phyloP scores from a whole-genome alignment of 2,113 vertebrate species.

The Tiliqua scincoides region DNA sequence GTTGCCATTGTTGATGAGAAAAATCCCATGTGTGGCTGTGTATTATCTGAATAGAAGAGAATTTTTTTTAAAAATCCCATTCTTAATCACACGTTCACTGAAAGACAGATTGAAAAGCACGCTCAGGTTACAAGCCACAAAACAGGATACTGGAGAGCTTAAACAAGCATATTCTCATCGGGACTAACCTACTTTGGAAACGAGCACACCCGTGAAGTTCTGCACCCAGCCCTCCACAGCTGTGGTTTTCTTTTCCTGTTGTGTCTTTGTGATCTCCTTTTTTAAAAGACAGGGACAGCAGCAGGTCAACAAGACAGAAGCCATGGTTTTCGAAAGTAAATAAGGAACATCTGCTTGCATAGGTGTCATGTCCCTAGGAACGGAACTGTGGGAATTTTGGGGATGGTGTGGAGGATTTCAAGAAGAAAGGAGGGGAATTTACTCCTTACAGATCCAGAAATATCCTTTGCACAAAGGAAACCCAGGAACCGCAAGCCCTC shows the following conservation, averaged over 20 bases:
- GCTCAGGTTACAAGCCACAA: background rate
- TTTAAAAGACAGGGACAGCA: background rate
- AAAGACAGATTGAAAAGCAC: background rate
- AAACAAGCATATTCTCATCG: slow-evolving; percentile 4
- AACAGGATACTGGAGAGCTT: background rate
- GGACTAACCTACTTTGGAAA: slow-evolving; percentile 27
- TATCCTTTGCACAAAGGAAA: too few species aligned
- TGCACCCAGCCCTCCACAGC: background rate
- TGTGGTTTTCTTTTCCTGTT: background rate
- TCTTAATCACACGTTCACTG: background rate
- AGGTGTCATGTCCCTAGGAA: background rate
- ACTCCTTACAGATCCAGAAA: too few species aligned
- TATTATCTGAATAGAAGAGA: background rate
- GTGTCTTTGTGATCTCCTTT: background rate
- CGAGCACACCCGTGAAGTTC: background rate
- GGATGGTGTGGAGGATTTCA: too few species aligned
- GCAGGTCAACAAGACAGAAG: background rate
- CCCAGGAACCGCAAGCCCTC: too few species aligned
- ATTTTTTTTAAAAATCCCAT: background rate
- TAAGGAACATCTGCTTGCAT: too few species aligned
- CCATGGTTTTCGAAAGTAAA: background rate
- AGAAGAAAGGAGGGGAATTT: too few species aligned
- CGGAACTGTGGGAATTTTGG: too few species aligned
- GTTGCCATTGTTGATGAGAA: background rate
- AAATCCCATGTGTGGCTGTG: background rate